These are phyloP conservation scores for Poicephalus gulielmi DNA, from an alignment of 2,113 vertebrate species.

Conservation along the genomic window DNA sequence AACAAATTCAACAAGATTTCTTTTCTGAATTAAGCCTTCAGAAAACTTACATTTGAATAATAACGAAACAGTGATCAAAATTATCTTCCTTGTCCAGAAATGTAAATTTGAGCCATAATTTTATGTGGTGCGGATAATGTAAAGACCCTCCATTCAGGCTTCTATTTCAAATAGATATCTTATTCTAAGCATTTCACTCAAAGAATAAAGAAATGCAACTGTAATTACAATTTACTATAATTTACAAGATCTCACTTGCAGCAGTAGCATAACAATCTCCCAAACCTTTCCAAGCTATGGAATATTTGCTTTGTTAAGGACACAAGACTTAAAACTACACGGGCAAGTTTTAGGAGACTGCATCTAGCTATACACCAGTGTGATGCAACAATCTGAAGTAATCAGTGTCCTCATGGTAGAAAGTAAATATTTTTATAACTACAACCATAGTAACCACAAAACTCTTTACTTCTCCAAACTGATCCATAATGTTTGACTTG, in stretches of 20 bases:
- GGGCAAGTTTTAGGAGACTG: background rate
- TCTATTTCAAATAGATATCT: background rate
- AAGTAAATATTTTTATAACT: slow-evolving; percentile 48
- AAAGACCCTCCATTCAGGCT: background rate
- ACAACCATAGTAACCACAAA: slow-evolving; percentile 49
- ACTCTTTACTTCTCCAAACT: background rate
- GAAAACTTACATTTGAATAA: background rate
- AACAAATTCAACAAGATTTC: background rate
- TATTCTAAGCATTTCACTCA: background rate
- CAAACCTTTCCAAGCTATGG: background rate
- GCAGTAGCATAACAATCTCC: background rate
- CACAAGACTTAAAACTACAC: background rate
- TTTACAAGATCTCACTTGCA: background rate
- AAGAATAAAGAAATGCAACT: background rate
- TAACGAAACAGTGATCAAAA: background rate
- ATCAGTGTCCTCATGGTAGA: background rate
- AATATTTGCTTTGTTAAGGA: background rate
- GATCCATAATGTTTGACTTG: slow-evolving; percentile 25
- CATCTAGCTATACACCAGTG: background rate
- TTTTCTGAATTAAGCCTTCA: background rate
- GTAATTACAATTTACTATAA: background rate
- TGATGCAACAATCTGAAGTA: background rate
- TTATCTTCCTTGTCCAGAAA: background rate
- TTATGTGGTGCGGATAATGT: background rate
- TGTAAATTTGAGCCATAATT: background rate